A percentile compares a stretch with the other conserved stretches of the same genome.
These are phyloP conservation scores for Delphinapterus leucas DNA, from an alignment of 2,113 vertebrate species.

Conservation along the genomic window DNA sequence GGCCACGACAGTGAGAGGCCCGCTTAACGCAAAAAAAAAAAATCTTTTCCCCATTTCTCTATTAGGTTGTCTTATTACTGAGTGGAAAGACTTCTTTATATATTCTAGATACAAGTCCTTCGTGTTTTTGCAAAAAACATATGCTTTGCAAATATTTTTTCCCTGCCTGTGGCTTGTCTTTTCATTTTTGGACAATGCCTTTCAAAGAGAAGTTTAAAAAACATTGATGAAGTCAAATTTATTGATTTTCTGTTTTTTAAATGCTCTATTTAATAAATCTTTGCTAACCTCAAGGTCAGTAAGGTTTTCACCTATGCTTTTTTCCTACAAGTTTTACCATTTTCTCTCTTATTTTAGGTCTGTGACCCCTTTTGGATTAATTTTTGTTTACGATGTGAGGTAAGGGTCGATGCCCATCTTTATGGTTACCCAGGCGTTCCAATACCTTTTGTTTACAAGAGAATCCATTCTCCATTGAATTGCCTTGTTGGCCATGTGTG, in stretches of 20 bases:
- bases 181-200: not conserved
- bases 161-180: too few relatives aligned
- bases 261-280: not conserved
- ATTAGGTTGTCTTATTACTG: not conserved
- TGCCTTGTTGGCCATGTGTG: rapidly evolving
- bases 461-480: not conserved
- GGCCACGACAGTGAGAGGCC: too few relatives aligned
- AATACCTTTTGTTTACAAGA: not conserved
- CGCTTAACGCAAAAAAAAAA: too few relatives aligned
- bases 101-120: not conserved
- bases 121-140: not conserved
- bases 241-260: not conserved
- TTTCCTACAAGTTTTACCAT: not conserved
- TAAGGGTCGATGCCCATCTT: not conserved
- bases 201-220: not conserved
- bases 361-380: too few relatives aligned
- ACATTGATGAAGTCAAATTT: not conserved
- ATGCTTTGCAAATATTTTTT: not conserved
- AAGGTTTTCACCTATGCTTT: not conserved
- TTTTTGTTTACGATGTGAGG: not conserved
- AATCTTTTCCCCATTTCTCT: not conserved
- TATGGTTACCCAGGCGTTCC: rapidly evolving
- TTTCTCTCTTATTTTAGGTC: rapidly evolving
- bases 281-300: not conserved
- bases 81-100: not conserved